These are phyloP conservation scores for Propithecus deckenii DNA, from an alignment of 2,797 vertebrate species.

Conservation along the genomic window DNA sequence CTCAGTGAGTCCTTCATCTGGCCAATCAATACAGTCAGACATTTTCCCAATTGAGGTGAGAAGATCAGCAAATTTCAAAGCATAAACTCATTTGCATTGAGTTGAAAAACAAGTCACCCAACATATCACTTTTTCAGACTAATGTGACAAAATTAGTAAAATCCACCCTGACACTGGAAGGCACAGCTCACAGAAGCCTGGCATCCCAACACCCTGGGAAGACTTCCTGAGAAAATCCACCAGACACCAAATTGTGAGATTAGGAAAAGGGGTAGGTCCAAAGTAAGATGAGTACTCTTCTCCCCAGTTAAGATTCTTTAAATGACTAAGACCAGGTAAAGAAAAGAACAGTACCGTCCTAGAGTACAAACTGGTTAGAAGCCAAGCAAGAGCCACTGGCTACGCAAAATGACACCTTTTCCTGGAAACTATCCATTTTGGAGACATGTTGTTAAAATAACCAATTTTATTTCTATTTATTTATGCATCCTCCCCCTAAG, in stretches of 20 bases:
- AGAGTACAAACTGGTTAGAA: not conserved
- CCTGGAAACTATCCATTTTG: slow-evolving; percentile 2
- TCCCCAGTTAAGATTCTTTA: not conserved
- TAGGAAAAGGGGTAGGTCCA: not conserved
- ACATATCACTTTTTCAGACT: not conserved
- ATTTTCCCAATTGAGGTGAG: slow-evolving; percentile 71
- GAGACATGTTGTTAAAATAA: slow-evolving; percentile 3
- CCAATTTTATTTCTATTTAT: not conserved
- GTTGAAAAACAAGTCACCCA: slow-evolving; percentile 60
- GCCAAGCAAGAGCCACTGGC: not conserved
- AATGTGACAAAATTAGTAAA: slow-evolving; percentile 26
- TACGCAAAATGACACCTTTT: not conserved
- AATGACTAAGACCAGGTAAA: not conserved
- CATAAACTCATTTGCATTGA: slow-evolving; percentile 58
- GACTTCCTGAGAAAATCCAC: not conserved
- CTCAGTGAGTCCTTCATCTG: slow-evolving; percentile 42
- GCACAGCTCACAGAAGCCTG: not conserved
- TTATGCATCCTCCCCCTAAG: not conserved
- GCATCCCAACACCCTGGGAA: not conserved
- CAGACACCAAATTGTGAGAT: not conserved
- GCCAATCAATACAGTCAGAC: slow-evolving; percentile 56
- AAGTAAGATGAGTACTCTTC: not conserved
- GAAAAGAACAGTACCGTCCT: not conserved
- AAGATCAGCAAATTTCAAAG: slow-evolving; percentile 68
- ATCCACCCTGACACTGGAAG: not conserved